Evolutionary conservation across 2,113 vertebrate species (phyloP), one percentile per base, ranked within the genome.

Genomic region (Sebastes schlegelii): DNA sequence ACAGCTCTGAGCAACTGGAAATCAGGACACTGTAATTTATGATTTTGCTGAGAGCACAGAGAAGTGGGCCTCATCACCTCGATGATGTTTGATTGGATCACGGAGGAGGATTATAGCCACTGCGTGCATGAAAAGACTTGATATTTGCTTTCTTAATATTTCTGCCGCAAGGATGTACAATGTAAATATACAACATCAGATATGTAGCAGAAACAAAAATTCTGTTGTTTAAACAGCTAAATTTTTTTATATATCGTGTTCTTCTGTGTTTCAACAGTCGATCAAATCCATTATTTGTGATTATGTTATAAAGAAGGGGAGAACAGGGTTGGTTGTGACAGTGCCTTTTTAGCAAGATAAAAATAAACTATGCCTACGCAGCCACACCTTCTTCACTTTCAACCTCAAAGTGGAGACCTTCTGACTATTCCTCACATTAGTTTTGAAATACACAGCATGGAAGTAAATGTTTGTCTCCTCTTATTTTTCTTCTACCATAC

Each of bases 81-180:
- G 77, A 69, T 52, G 58, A 84, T 60, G 66, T 62, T 73, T 81
- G 69, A 80, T 61, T 62, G 70, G 64, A 66, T 61, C 52, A 34
- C 12, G 74, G 52, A 58, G 43, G 52, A 12, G 48, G 5, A 77
- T 54, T 63, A 72, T 58, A 70, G 77, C 21, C 69, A 26, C 42
- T 42, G 34, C 11, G 71, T 17, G 23, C 9, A 46, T 6, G 62
- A 54, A 48, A 64, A 55, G 54, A 34, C 34, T 34, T 34, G 34
- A 79, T 45, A 65, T 79, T 77, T 83, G 73, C 71, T 86, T 83
- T 86, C 70, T 74, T 13, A 78, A 80, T 64, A 68, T 72, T 73
- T 75, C 64, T 64, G 57, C 23, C 16, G n/a, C 3, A 48, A 81
- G 8, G 23, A 43, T 26, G 6, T 23, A 61, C 6, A 16, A 43